Percentiles rank a stretch among this genome's conserved stretches.
Evolutionary conservation across 2,888 invertebrate species (phyloP).

Genomic region (Euclidia mi): DNA sequence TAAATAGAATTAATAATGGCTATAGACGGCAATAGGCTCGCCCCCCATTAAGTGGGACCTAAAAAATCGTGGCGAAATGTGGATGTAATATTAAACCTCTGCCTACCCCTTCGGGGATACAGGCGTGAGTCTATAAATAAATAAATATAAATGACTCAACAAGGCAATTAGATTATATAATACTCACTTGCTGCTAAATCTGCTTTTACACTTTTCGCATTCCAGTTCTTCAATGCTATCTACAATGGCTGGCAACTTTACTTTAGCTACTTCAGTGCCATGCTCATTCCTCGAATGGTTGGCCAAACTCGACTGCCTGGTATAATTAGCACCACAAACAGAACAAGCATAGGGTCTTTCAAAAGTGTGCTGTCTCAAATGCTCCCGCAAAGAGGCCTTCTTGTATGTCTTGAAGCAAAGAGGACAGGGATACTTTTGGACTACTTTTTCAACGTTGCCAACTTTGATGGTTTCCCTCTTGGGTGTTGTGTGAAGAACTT

Average conservation of each 20-base stretch:
- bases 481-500: conserved; percentile 91
- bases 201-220: conserved; percentile 69
- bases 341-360: conserved; percentile 93
- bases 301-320: conserved; percentile 91
- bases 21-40: too few species aligned
- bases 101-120: too few species aligned
- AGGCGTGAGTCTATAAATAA: too few species aligned
- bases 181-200: conserved; percentile 72
- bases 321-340: conserved; percentile 91
- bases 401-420: conserved; percentile 91
- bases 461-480: conserved; percentile 62
- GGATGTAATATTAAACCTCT: too few species aligned
- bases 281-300: conserved; percentile 91
- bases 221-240: conserved; percentile 58
- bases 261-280: conserved; percentile 58
- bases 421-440: conserved; percentile 91
- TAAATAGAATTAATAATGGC: too few species aligned
- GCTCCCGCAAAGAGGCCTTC: conserved; percentile 92
- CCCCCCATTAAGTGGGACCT: too few species aligned
- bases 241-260: conserved; percentile 46
- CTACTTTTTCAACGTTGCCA: conserved; percentile 64
- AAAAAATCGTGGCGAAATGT: too few species aligned
- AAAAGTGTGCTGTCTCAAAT: conserved; percentile 93
- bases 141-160: too few species aligned
- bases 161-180: too few species aligned